Conservation (phyloP, 2,113 vertebrate genomes). For the Lepisosteus oculatus region DNA sequence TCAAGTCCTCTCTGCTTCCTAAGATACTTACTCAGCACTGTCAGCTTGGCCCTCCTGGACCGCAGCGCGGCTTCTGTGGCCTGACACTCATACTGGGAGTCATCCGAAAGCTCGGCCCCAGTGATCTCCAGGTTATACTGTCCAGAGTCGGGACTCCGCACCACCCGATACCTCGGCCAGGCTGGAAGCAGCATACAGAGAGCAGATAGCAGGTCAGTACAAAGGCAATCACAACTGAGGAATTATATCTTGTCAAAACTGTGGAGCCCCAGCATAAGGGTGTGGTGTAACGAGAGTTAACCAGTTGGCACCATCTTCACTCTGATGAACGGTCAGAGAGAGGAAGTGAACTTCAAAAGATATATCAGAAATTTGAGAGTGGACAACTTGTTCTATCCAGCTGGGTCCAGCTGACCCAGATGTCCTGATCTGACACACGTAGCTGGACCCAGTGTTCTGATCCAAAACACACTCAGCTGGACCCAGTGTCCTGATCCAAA, state of each 20-base stretch:
- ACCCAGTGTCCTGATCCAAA: too few species aligned
- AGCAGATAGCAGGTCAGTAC: neutral
- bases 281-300: too few species aligned
- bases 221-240: conserved; percentile 9
- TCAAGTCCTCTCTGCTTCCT: conserved; percentile 19
- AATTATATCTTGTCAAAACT: neutral
- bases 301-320: too few species aligned
- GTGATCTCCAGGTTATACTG: conserved; percentile 94
- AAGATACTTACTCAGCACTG: conserved; percentile 83
- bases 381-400: too few species aligned
- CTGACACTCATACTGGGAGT: conserved; percentile 91
- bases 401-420: too few species aligned
- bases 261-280: too few species aligned
- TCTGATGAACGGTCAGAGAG: too few species aligned
- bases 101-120: conserved; percentile 81
- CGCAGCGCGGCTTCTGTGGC: conserved; percentile 90
- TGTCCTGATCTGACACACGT: too few species aligned
- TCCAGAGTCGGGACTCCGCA: conserved; percentile 77
- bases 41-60: conserved; percentile 84
- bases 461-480: too few species aligned
- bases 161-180: conserved; percentile 86
- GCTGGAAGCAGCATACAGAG: conserved; percentile 54
- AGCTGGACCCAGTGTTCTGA: too few species aligned
- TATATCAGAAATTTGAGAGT: too few species aligned
- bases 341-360: too few species aligned